A percentile compares a stretch with the other conserved stretches of the same genome.
Conservation (phyloP, 2,113 vertebrate genomes). For the Forbesichthys papilliferus region DNA sequence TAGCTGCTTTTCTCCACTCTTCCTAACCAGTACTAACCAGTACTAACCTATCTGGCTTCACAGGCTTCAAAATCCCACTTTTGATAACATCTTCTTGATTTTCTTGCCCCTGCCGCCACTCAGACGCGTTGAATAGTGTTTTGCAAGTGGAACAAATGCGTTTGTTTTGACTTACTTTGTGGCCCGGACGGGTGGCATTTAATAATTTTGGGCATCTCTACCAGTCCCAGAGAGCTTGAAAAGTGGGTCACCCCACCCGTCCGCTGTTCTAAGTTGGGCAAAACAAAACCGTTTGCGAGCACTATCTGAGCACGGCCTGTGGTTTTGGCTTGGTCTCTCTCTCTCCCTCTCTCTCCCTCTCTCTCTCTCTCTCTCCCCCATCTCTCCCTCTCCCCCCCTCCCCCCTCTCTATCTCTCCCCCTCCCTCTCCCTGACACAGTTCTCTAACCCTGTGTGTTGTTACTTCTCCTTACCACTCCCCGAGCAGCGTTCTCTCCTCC, state of each 20-base stretch:
- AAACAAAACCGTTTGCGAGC: background rate
- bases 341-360: no score
- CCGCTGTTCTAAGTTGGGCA: background rate
- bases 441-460: constrained; percentile 66
- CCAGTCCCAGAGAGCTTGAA: background rate
- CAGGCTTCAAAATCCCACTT: constrained; percentile 22
- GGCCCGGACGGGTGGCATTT: background rate
- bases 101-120: background rate
- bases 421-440: no score
- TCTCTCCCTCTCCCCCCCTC: no score
- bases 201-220: no score
- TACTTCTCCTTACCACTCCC: constrained; percentile 71
- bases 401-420: no score
- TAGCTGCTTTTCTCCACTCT: constrained; percentile 41
- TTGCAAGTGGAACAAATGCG: background rate
- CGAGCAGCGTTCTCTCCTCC: constrained; percentile 50
- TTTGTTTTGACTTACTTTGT: background rate
- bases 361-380: no score
- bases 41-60: constrained; percentile 37
- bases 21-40: constrained; percentile 63
- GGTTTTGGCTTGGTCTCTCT: no score
- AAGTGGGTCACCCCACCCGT: background rate
- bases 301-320: constrained; percentile 17
- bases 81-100: background rate
- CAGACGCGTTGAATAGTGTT: constrained; percentile 45